phyloP scores from a whole-genome alignment of 2,888 invertebrate species.

The Hirtodrosophila duncani region DNA sequence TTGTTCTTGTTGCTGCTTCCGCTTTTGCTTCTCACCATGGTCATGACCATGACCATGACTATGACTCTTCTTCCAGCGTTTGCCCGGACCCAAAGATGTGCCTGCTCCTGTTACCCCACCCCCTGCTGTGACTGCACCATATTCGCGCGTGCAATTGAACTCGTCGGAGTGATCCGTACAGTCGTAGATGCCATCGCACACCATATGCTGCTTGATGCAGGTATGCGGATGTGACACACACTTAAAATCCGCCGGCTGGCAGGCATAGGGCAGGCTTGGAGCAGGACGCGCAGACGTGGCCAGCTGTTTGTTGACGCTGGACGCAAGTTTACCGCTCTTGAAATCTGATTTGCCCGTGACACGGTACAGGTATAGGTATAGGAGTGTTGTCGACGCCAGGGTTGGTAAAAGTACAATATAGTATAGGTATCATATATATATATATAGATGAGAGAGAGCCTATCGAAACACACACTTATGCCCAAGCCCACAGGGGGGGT shows the following conservation, averaged over 20 bases:
- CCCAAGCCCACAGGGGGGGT: too few relatives aligned
- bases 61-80: too few relatives aligned
- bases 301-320: slow-evolving; percentile 39
- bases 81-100: neutral
- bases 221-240: slow-evolving; percentile 78
- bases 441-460: too few relatives aligned
- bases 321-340: slow-evolving; percentile 53
- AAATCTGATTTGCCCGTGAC: slow-evolving; percentile 57
- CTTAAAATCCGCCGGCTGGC: slow-evolving; percentile 76
- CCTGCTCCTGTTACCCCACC: neutral
- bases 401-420: too few relatives aligned
- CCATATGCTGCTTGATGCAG: slow-evolving; percentile 74
- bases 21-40: too few relatives aligned
- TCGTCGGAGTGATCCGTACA: slow-evolving; percentile 84
- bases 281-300: slow-evolving; percentile 34
- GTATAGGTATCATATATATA: too few relatives aligned
- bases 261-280: slow-evolving; percentile 52
- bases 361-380: too few relatives aligned
- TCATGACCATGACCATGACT: too few relatives aligned
- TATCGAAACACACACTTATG: too few relatives aligned
- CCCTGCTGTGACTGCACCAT: slow-evolving; percentile 13
- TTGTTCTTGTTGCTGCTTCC: too few relatives aligned
- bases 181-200: slow-evolving; percentile 81
- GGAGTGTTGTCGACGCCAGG: too few relatives aligned
- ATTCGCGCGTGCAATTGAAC: slow-evolving; percentile 79